Conservation (phyloP, 2,113 vertebrate genomes). For the Aegotheles bennettii region DNA sequence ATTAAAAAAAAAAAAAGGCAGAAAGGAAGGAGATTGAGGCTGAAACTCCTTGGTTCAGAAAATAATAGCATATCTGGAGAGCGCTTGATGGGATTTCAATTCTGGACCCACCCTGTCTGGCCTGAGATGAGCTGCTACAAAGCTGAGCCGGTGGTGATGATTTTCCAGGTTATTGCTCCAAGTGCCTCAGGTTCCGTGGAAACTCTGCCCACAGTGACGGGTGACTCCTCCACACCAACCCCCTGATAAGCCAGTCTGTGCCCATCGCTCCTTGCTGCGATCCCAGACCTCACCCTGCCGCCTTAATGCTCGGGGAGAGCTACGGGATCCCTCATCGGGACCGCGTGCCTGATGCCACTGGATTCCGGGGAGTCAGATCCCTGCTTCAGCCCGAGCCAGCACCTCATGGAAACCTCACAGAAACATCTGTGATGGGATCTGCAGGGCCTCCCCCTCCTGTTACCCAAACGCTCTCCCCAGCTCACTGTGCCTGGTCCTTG, state of each 20-base stretch:
- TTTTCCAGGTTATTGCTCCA: not conserved
- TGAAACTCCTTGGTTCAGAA: not conserved
- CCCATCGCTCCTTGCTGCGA: fast-evolving
- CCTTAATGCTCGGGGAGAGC: not conserved
- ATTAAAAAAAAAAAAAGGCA: not conserved
- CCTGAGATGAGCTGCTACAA: not conserved
- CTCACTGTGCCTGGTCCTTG: fast-evolving
- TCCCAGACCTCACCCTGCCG: fast-evolving
- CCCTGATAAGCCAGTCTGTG: fast-evolving
- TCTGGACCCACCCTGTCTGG: not conserved
- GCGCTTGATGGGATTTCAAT: not conserved
- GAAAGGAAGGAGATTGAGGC: not conserved
- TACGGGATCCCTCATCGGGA: not conserved
- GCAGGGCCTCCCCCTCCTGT: not conserved
- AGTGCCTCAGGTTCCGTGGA: not conserved
- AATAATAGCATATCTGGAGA: not conserved
- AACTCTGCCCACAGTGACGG: not conserved
- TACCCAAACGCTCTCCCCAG: fast-evolving
- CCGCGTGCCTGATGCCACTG: fast-evolving
- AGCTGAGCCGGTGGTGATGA: fast-evolving
- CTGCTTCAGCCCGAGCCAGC: not conserved
- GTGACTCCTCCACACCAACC: not conserved
- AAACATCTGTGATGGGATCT: not conserved
- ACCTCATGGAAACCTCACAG: not conserved
- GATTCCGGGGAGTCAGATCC: not conserved